Evolutionary conservation across 2,113 vertebrate genomes (phyloP), one percentile per base, ranked within the genome.

Genomic region (Dicentrarchus labrax): DNA sequence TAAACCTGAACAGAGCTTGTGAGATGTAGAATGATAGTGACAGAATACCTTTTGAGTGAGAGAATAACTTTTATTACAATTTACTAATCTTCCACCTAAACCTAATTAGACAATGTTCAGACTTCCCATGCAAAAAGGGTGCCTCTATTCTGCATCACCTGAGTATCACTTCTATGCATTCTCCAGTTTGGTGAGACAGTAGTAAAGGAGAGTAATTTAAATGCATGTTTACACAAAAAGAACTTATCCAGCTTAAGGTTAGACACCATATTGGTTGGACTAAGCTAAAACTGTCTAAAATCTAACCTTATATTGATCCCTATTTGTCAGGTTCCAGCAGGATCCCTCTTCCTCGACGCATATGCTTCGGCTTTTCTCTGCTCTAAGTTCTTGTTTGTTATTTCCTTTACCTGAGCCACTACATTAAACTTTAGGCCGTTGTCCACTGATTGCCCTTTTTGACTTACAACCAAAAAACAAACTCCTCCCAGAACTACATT

Each of bases 401-500:
- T 4, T 72, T 22, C n/a, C 19, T 65, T 86, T 43, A 54, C 69
- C 24, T 12, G 24, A 50, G 57, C n/a, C n/a, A 54, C 59, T 61
- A 56, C 36, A 53, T 75, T 85, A 68, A 80, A 19, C 48, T 39
- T 50, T 38, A 56, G 17, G 64, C 47, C 36, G 30, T 43, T 59
- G 51, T 66, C n/a, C 7, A 7, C 8, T 64, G 36, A 22, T 38
- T 41, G 47, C 65, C 65, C 61, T 59, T 71, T 73, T 15, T 78
- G 57, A 67, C 21, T 71, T 39, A 39, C 22, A 9, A 48, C n/a
- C 16, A 67, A 72, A 76, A 82, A 51, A 47, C 41, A 68, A 79
- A 84, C 13, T 6, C 21, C 9, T 45, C 60, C 30, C 15, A 51
- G 65, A 72, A 74, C 50, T 21, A 65, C 17, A 61, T 39, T 57